Evolutionary conservation across 2,113 vertebrate species (phyloP).

Genomic region (Chunga burmeisteri): DNA sequence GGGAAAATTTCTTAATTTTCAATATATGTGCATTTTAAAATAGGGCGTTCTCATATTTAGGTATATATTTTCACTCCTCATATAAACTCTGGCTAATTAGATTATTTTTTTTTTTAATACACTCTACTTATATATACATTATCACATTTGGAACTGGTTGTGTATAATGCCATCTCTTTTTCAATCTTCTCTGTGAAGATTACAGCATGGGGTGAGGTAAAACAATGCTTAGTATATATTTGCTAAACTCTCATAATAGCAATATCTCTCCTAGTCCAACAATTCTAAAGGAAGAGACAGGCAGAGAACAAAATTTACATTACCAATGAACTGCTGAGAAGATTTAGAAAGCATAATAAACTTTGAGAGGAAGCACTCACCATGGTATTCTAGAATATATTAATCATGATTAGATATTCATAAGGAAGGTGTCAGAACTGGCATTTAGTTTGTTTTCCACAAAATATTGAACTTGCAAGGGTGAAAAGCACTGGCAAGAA

Average conservation of each 20-base stretch:
- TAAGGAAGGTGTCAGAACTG: not conserved
- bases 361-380: not conserved
- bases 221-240: not conserved
- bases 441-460: not conserved
- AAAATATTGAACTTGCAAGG: not conserved
- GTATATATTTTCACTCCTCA: not conserved
- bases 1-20: not conserved
- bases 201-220: not conserved
- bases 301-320: not conserved
- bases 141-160: not conserved
- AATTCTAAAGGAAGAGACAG: not conserved
- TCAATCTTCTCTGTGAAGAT: not conserved
- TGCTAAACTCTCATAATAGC: not conserved
- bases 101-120: not conserved
- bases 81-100: not conserved
- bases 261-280: not conserved
- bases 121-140: not conserved
- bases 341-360: not conserved
- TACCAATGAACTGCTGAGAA: not conserved
- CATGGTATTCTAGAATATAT: not conserved
- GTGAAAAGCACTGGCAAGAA: not conserved
- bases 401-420: not conserved
- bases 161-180: not conserved
- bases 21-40: not conserved
- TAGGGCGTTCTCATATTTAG: not conserved